Evolutionary conservation across 2,888 invertebrate species (phyloP).

Genomic region (Macaria liturata): DNA sequence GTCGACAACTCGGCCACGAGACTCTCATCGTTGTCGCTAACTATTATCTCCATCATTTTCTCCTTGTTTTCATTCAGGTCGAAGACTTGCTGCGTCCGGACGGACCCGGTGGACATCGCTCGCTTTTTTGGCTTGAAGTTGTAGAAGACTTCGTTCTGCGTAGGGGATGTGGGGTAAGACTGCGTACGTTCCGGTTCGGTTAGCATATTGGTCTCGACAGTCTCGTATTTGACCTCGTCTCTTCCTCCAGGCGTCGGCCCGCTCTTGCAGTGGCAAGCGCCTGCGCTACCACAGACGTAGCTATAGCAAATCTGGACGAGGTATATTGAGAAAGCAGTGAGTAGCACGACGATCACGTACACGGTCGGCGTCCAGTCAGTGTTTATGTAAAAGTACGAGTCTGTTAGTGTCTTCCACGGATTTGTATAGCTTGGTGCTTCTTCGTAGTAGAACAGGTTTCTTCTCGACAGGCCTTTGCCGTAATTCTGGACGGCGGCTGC

Average conservation of each 20-base stretch:
- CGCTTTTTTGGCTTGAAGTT: constrained; percentile 40
- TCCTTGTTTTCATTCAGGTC: constrained; percentile 70
- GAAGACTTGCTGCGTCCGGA: constrained; percentile 60
- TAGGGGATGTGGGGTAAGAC: constrained; percentile 49
- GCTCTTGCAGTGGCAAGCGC: constrained; percentile 48
- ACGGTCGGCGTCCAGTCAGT: constrained; percentile 60
- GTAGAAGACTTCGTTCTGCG: constrained; percentile 45
- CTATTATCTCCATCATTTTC: constrained; percentile 61
- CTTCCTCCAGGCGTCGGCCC: constrained; percentile 18
- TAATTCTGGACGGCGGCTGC: constrained; percentile 73
- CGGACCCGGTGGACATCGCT: constrained; percentile 46
- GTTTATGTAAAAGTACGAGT: constrained; percentile 54
- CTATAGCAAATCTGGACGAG: constrained; percentile 61
- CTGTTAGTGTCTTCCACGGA: constrained; percentile 55
- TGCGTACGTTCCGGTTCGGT: background rate
- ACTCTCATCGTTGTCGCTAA: constrained; percentile 55
- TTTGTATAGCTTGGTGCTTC: constrained; percentile 50
- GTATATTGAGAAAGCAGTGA: constrained; percentile 55
- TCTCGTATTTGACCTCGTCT: constrained; percentile 45
- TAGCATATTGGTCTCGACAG: constrained; percentile 48
- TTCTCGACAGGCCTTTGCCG: constrained; percentile 62
- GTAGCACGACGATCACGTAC: constrained; percentile 54
- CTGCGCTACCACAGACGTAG: constrained; percentile 49
- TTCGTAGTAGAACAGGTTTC: constrained; percentile 59
- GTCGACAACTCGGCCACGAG: constrained; percentile 30